Evolutionary conservation across 2,797 vertebrate species (phyloP).

Genomic region (Sebastes melanostomus): DNA sequence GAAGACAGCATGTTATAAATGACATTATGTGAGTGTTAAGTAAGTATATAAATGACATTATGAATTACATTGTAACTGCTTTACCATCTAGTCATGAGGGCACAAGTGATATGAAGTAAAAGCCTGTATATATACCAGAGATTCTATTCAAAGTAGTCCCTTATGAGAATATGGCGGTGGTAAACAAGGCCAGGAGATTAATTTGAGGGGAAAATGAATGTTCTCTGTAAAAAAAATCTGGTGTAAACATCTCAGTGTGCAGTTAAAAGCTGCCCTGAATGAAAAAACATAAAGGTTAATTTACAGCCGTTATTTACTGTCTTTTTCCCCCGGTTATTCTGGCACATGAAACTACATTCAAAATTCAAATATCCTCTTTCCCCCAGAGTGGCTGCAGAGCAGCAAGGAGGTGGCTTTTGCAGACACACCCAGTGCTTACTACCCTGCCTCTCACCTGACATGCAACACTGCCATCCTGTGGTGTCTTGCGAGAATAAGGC

Average conservation of each 20-base stretch:
- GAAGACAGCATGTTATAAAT: not conserved
- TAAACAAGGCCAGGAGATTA: not conserved
- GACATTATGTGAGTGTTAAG: not conserved
- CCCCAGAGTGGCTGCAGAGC: not conserved
- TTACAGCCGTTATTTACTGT: not conserved
- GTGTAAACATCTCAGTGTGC: not conserved
- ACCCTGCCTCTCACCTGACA: constrained; percentile 21
- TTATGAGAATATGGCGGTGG: not conserved
- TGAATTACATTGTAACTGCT: no score
- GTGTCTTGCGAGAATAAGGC: not conserved
- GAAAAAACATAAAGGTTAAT: not conserved
- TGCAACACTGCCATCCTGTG: constrained; percentile 50
- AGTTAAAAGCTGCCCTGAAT: not conserved
- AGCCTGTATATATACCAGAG: no score
- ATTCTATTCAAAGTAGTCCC: not conserved
- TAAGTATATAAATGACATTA: not conserved
- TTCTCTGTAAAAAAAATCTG: not conserved
- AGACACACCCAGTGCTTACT: constrained; percentile 29
- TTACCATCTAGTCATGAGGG: not conserved
- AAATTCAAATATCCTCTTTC: not conserved
- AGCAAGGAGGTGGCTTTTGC: not conserved
- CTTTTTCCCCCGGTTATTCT: accelerated
- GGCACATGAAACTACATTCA: not conserved
- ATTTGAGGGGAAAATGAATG: not conserved
- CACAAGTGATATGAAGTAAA: not conserved